Percentiles rank a stretch among this genome's conserved stretches.
phyloP scores from a whole-genome alignment of 2,797 vertebrate genomes.

The Pterois miles region DNA sequence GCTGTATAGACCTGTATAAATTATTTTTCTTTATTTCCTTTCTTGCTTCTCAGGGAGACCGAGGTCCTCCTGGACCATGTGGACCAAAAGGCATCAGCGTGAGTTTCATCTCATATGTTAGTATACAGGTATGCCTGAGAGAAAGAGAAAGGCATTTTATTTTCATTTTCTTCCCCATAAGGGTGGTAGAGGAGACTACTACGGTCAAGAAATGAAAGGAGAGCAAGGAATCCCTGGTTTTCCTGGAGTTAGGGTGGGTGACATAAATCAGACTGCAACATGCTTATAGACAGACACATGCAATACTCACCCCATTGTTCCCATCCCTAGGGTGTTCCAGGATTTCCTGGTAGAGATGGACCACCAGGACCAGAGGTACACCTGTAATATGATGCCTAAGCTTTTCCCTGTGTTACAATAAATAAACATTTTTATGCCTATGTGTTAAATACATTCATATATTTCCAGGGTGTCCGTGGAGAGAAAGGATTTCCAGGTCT shows the following conservation, averaged over 20 bases:
- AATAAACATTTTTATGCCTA: not conserved
- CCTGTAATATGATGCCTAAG: not conserved
- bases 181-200: constrained; percentile 24
- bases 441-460: not conserved
- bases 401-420: not conserved
- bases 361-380: constrained; percentile 53
- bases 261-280: not conserved
- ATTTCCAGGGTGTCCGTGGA: constrained; percentile 56
- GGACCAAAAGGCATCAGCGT: constrained; percentile 68
- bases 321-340: constrained; percentile 57
- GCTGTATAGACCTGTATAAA: not conserved
- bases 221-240: constrained; percentile 86
- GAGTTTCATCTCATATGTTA: constrained; percentile 20
- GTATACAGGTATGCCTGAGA: not conserved
- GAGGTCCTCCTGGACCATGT: constrained; percentile 64
- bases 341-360: constrained; percentile 56
- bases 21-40: not conserved
- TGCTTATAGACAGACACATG: constrained; percentile 1
- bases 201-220: constrained; percentile 76
- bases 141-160: not conserved
- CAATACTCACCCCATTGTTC: not conserved
- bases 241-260: constrained; percentile 82
- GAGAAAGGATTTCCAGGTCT: constrained; percentile 63
- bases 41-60: constrained; percentile 64
- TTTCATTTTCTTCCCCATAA: constrained; percentile 9